Percentiles rank a stretch among this genome's conserved stretches.
Evolutionary conservation across 2,797 vertebrate genomes (phyloP).

Genomic region (Sebastes wilsoni): DNA sequence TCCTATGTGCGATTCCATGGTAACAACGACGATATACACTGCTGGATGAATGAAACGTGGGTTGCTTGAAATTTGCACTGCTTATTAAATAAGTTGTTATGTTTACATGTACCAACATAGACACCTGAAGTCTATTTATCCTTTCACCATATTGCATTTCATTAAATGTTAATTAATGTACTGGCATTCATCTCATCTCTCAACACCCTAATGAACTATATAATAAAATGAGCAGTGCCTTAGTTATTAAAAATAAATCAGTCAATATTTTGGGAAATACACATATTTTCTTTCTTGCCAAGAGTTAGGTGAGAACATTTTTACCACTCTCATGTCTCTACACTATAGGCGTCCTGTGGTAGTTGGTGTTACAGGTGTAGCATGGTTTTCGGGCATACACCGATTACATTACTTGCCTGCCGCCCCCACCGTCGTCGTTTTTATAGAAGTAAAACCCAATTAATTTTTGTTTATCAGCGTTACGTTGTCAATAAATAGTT

Average conservation of each 20-base stretch:
- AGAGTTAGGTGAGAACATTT: background rate
- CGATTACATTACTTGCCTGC: background rate
- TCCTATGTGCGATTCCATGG: conserved; percentile 20
- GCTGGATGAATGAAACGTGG: background rate
- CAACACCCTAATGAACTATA: background rate
- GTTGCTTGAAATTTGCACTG: background rate
- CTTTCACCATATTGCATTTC: background rate
- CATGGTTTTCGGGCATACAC: background rate
- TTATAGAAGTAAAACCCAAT: no score
- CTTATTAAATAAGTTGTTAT: background rate
- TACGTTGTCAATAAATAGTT: no score
- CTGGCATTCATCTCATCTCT: background rate
- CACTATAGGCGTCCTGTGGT: background rate
- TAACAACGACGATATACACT: conserved; percentile 15
- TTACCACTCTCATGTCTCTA: background rate
- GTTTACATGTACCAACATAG: background rate
- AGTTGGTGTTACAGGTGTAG: background rate
- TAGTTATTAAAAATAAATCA: background rate
- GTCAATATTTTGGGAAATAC: background rate
- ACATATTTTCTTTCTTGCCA: background rate
- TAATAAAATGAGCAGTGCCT: background rate
- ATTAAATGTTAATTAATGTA: background rate
- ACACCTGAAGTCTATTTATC: background rate
- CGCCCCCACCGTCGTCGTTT: background rate
- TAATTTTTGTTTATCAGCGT: no score